These are phyloP conservation scores for Drosophila funebris DNA, from an alignment of 1,140 invertebrate genomes.

Conservation along the genomic window DNA sequence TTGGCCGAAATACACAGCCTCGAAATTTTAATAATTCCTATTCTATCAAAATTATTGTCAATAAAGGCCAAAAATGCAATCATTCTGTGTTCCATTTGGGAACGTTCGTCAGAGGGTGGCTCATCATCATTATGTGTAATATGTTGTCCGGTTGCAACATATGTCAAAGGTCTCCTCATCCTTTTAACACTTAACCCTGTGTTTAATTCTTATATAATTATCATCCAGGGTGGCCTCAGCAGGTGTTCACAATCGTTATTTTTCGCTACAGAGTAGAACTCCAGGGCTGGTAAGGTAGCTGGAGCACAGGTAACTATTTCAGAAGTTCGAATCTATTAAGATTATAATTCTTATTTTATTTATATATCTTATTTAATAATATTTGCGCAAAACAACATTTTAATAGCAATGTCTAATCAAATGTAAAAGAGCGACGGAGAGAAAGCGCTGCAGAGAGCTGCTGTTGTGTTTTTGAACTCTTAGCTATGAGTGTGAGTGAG, in stretches of 20 bases:
- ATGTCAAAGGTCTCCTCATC: constrained; percentile 58
- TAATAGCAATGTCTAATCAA: too few species aligned
- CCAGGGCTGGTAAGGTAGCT: too few species aligned
- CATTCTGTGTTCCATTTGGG: neutral
- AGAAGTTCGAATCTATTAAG: too few species aligned
- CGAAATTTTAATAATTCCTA: constrained; percentile 24
- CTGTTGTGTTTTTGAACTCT: too few species aligned
- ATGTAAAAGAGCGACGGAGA: too few species aligned
- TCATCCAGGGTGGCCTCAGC: constrained; percentile 39
- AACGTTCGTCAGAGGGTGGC: constrained; percentile 21
- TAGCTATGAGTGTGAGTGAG: too few species aligned
- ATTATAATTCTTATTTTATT: too few species aligned
- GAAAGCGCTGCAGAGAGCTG: too few species aligned
- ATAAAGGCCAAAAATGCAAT: constrained; percentile 28
- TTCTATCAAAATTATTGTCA: constrained; percentile 35
- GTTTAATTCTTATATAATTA: constrained; percentile 52
- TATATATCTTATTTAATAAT: too few species aligned
- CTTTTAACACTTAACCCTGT: constrained; percentile 75
- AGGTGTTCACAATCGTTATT: constrained; percentile 55
- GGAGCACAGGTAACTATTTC: too few species aligned
- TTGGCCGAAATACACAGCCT: neutral
- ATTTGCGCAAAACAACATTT: too few species aligned
- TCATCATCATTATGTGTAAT: constrained; percentile 60
- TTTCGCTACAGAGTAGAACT: too few species aligned
- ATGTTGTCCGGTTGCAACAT: constrained; percentile 30